These are phyloP conservation scores for Gorsachius goisagi DNA, from an alignment of 2,113 vertebrate genomes.

Conservation along the genomic window DNA sequence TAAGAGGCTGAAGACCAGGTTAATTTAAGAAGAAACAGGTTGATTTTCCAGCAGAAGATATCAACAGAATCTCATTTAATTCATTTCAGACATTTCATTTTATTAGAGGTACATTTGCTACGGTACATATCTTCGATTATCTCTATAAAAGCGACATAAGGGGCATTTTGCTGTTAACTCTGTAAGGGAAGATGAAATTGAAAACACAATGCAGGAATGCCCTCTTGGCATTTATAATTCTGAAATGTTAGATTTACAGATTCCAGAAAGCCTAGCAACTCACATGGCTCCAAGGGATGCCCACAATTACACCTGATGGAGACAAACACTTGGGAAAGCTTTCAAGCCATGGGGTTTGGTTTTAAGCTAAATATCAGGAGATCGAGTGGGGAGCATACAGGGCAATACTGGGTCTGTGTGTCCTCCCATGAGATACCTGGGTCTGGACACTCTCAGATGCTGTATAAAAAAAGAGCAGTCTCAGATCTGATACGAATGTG, in stretches of 20 bases:
- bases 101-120: background rate
- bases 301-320: background rate
- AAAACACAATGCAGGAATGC: background rate
- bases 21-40: slow-evolving; percentile 27
- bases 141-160: background rate
- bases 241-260: background rate
- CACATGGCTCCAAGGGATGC: background rate
- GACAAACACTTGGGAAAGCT: background rate
- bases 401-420: background rate
- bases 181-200: background rate
- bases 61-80: slow-evolving; percentile 6
- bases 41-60: slow-evolving; percentile 14
- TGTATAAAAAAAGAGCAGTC: background rate
- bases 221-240: background rate
- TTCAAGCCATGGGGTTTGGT: background rate
- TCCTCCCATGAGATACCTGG: background rate
- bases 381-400: background rate
- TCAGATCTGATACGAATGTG: background rate
- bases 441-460: accelerated
- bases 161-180: background rate
- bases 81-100: background rate
- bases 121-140: background rate
- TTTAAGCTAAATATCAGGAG: background rate
- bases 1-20: background rate
- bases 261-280: background rate